Evolutionary conservation across 35 echinoderm and acorn worm genomes (phyloP).

Genomic region (Diadema setosum): DNA sequence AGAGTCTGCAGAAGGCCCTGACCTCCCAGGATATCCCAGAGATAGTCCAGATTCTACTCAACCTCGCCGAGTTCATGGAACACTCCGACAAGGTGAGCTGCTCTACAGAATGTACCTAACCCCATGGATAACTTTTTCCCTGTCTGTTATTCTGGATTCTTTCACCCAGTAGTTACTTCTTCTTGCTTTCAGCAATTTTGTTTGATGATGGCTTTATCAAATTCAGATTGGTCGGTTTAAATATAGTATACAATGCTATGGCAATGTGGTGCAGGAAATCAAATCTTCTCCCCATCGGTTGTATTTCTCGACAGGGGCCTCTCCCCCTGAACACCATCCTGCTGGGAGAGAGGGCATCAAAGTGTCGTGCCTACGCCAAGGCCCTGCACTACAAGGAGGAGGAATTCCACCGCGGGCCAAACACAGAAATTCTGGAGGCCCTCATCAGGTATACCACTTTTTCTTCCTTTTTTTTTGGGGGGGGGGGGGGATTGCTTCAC

Average conservation of each 20-base stretch:
- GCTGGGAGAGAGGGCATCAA: constrained; percentile 89
- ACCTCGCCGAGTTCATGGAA: constrained; percentile 98
- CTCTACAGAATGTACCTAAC: too few relatives aligned
- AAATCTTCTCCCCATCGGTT: too few relatives aligned
- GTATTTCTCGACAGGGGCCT: constrained; percentile 48
- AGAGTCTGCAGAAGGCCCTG: constrained; percentile 87
- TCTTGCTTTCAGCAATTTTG: too few relatives aligned
- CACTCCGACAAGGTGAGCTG: constrained; percentile 94
- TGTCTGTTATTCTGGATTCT: too few relatives aligned
- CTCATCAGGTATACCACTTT: constrained; percentile 71
- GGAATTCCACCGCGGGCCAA: constrained; percentile 94
- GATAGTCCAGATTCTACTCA: constrained; percentile 94
- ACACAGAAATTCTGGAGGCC: constrained; percentile 87
- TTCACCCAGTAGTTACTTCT: too few relatives aligned
- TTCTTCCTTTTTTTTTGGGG: neutral
- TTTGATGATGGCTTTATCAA: too few relatives aligned
- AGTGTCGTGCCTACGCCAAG: constrained; percentile 97
- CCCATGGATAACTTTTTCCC: too few relatives aligned
- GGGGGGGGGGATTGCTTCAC: too few relatives aligned
- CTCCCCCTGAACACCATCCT: constrained; percentile 83
- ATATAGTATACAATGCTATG: too few relatives aligned
- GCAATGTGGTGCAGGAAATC: too few relatives aligned
- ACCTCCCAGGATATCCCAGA: constrained; percentile 95
- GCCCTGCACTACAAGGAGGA: constrained; percentile 99
- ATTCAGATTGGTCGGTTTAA: too few relatives aligned